Evolutionary conservation across 2,888 invertebrate genomes (phyloP), one percentile per base, ranked within the genome.

Genomic region (Crioceris asparagi): DNA sequence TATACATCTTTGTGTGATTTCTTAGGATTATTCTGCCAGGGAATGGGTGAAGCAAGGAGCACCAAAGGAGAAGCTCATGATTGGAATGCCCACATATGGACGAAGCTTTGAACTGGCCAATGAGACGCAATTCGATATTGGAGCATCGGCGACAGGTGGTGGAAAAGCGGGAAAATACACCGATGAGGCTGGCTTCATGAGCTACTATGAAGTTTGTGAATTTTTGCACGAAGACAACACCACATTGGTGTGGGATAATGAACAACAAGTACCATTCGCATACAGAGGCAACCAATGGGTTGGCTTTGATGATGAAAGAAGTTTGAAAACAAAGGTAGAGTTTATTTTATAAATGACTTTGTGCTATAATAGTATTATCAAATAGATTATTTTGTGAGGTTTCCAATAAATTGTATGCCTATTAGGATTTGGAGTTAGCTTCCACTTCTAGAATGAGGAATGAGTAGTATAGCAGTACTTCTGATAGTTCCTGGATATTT

Each of bases 31-130:
- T 61, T 88, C 90, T 47, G 87, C 90, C 0, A 74, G 87, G 3
- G 90, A 91, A 65, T 92, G 92, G 92, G 83, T 90, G 1, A 85
- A 86, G 49, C 87, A 87, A 64, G 88, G 93, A 37, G 87, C 92
- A 3, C 91, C 92, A 1, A 87, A 87, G 56, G 90, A 91, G 63
- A 94, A 93, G 65, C 68, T 94, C 7, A 83, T 92, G 75, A 85
- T 93, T 36, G 93, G 93, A 31, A 87, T 92, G 84, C 90, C 92
- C 4, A 90, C 90, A 0, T 94, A 93, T 57, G 93, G 93, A 17
- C 72, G 93, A 39, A 85, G 90, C 7, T 93, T 93, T 65, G 87
- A 86, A 16, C 70, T 94, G 32, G 80, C 83, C 29, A 87, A 91
- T 54, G 76, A 76, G 3, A 80, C 83, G 1, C 86, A 90, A 57